Percentiles rank a stretch among this genome's conserved stretches.
phyloP scores from a whole-genome alignment of 2,113 vertebrate species.

The Hucho hucho region DNA sequence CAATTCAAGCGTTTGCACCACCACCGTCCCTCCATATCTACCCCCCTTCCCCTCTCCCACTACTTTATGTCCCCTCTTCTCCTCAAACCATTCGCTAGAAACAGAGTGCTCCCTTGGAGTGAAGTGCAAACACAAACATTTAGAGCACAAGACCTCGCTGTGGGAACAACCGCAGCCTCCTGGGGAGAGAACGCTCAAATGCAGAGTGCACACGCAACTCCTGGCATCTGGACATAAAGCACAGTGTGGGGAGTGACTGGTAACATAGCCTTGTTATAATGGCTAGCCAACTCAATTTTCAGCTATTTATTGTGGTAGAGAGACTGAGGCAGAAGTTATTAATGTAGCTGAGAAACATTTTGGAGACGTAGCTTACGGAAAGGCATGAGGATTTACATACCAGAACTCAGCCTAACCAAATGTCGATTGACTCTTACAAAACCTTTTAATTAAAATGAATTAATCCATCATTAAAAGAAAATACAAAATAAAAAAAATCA shows the following conservation, averaged over 20 bases:
- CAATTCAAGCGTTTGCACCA: background rate
- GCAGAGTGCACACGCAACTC: conserved; percentile 51
- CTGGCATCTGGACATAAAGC: conserved; percentile 70
- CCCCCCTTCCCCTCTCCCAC: background rate
- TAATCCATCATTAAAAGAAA: too few species aligned
- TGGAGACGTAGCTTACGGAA: conserved; percentile 4
- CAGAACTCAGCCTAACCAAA: background rate
- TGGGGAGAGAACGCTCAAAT: conserved; percentile 14
- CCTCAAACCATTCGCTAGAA: background rate
- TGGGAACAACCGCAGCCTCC: conserved; percentile 17
- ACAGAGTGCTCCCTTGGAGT: conserved; percentile 2
- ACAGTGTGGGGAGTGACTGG: conserved; percentile 46
- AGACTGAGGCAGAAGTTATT: conserved; percentile 11
- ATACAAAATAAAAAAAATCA: too few species aligned
- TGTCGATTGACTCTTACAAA: background rate
- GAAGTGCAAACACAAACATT: background rate
- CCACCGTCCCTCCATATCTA: background rate
- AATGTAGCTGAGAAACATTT: background rate
- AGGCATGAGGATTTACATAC: background rate
- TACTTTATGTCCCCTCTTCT: background rate
- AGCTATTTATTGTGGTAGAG: conserved; percentile 2
- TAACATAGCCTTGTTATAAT: conserved; percentile 59
- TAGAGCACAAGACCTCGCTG: background rate
- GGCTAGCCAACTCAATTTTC: conserved; percentile 12
- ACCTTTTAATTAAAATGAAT: too few species aligned